Evolutionary conservation across 2,888 invertebrate genomes (phyloP), one percentile per base, ranked within the genome.

Genomic region (Ennomos erosarius): DNA sequence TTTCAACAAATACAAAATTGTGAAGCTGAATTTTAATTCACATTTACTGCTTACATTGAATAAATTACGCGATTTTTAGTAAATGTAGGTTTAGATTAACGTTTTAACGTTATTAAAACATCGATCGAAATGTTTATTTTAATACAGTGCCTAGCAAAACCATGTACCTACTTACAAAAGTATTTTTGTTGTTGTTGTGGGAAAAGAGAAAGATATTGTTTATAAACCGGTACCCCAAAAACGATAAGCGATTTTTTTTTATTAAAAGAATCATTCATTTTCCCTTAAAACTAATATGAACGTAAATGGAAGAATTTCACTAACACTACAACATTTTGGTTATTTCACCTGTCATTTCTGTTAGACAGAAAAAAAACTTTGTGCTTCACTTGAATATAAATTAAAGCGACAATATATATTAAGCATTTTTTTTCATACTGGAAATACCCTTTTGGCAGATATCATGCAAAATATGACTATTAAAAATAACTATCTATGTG

Each of bases 221-320:
- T 4, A 51, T 44, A 51, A 71, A 70, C 64, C 67, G 66, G 59
- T 64, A 59, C 49, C 54, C 34, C 39, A 10, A 54, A 70, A 71
- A 75, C 69, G 67, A 59, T 69, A 16, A 3, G 16, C 16, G 39
- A 16, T 5, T 9, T 38, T 45, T 45, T 35, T 44, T 13, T 34
- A 33, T 34, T 35, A 51, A 70, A 74, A 72, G 66, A 77, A 73
- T 75, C 76, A 71, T 62, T 71, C 70, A 75, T 79, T 75, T 71
- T 71, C 69, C 76, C 82, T 84, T 83, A 75, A 70, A 76, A 77
- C 79, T 87, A 86, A 79, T 68, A 76, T 66, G 72, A 87, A 87
- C 75, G 70, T 81, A 79, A 70, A 78, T 84, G 86, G 85, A 87
- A 88, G 85, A 84, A 78, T 66, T 71, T 58, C 63, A 74, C 73